Conservation (phyloP, 2,888 invertebrate genomes). For the Drosophila aldrichi region DNA sequence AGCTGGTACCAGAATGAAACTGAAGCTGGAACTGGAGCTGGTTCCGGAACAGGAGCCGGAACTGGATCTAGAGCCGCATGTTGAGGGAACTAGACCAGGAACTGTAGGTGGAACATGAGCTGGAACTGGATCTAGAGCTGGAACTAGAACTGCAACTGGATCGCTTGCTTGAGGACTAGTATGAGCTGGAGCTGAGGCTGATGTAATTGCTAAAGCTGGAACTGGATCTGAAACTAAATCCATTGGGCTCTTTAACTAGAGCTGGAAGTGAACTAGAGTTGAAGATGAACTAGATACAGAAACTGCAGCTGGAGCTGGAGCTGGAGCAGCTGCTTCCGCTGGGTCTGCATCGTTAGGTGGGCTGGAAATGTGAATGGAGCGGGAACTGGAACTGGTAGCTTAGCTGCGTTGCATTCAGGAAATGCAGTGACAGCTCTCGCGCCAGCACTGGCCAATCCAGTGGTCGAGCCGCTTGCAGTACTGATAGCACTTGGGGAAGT, state of each 20-base stretch:
- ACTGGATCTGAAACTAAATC: neutral
- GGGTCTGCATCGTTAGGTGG: neutral
- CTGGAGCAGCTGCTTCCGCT: too few species aligned
- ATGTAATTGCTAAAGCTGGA: too few species aligned
- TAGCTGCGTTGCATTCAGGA: constrained; percentile 53
- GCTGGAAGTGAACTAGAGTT: neutral
- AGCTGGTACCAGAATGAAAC: neutral
- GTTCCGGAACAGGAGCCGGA: neutral
- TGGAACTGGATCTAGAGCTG: too few species aligned
- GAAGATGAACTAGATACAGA: neutral
- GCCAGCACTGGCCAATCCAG: constrained; percentile 84
- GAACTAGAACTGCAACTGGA: too few species aligned
- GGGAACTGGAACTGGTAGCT: neutral
- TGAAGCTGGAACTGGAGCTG: neutral
- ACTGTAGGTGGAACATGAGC: too few species aligned
- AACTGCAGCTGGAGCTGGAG: neutral
- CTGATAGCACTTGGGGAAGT: constrained; percentile 80
- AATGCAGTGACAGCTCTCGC: constrained; percentile 82
- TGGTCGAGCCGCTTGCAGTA: constrained; percentile 82
- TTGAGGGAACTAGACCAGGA: neutral
- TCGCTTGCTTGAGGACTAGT: too few species aligned
- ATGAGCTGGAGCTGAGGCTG: too few species aligned
- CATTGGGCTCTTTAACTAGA: neutral
- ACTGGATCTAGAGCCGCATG: neutral
- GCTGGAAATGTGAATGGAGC: neutral